Base-by-base conservation (phyloP, 2,888 invertebrate genomes). In the Pachliopta kotzebuea region DNA sequence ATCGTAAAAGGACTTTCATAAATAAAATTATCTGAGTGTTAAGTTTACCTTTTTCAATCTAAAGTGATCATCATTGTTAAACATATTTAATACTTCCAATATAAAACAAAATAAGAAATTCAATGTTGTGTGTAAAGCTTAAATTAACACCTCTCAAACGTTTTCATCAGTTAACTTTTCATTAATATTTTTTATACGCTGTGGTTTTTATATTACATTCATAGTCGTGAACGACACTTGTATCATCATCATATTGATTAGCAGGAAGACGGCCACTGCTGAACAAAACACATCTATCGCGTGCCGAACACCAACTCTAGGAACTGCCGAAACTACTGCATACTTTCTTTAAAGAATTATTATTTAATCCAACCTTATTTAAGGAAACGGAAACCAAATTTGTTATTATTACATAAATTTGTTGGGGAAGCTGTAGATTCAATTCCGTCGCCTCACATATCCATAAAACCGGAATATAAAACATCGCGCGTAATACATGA, bases 381-480 rank as follows among this genome's bases (percentile, higher is more conserved):
- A 45, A n/a, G 6, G 21, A 37, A 37, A 20, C 14, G 17, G 21
- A 17, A 29, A 61, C 21, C 37, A 49, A 26, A 26, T 54, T 37
- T 54, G 18, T 26, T 55, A 52, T 31, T 59, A 58, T 53, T 20
- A 45, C 53, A 17, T 21, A 49, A 45, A 59, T 24, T 63, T 58
- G 53, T 60, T 55, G 42, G 45, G 14, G 57, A 6, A 54, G 42
- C 58, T 21, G 53, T 76, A 77, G 76, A 80, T 81, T 78, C 80
- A 81, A 81, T 81, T 77, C 76, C 68, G 63, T 66, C 69, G 72
- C 77, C 76, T 77, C 77, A 79, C 45, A 71, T 70, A 74, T 75
- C 72, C 79, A 78, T 86, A 84, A 85, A 85, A 82, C 76, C 75
- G 73, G 80, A 81, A 85, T 82, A 85, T 84, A 84, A 86, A 86